Base-by-base conservation (phyloP, 1,140 invertebrate genomes). In the Leptinotarsa undecemlineata region DNA sequence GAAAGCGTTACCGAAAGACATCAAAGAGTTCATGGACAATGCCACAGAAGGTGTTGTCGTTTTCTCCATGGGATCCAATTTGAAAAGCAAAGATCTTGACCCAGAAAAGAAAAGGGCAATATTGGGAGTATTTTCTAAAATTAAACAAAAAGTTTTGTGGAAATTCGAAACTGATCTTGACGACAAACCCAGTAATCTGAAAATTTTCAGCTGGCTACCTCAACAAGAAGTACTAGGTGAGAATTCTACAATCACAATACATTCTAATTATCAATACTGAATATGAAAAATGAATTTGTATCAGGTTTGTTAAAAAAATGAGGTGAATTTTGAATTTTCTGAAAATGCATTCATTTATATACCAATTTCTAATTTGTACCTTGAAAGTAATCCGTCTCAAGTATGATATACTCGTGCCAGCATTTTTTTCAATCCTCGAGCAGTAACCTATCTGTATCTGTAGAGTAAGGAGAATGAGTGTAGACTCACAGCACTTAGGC, bases 31-130 rank as follows among this genome's bases (percentile, higher is more conserved):
- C 76, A 78, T 92, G 15, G 88, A 90, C 71, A 85, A 86, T 42
- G 87, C 90, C 0, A 79, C 83, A 20, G 81, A 90, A 48, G 91
- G 91, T 1, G 88, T 91, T 3, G 89, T 93, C 42, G 91, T 91
- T 77, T 92, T 92, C 83, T 90, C 89, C 57, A 87, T 93, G 77
- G 92, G 92, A 0, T 90, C 91, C 3, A 87, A 88, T 67, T 82
- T 87, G 19, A 86, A 86, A 84, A 77, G 86, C 85, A 0, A 78
- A 84, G 3, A 85, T 85, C 1, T 90, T 60, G 82, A 86, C 0
- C 78, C 81, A 19, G 81, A 88, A 62, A 87, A 86, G 71, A 83
- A 85, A 61, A 77, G 86, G 17, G 82, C 84, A 0, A 86, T 91
- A 51, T 26, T 90, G 2, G 82, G 84, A 3, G 86, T 85, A 3